Conservation (phyloP, 1,140 invertebrate genomes). For the Drosophila athabasca region DNA sequence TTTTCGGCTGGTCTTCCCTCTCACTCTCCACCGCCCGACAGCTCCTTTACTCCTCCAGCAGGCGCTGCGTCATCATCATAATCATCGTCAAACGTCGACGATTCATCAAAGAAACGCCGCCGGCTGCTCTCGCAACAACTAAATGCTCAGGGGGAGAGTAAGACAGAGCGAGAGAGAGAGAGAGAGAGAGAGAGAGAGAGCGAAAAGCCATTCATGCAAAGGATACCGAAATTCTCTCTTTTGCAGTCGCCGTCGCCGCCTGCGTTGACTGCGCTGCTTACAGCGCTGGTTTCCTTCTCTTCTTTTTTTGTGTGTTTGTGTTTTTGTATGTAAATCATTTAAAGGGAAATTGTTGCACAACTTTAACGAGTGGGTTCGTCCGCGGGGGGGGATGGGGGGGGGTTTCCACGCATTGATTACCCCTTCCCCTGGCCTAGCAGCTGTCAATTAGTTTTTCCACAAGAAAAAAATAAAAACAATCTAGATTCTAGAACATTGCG, state of each 20-base stretch:
- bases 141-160: not conserved
- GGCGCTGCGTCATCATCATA: constrained; percentile 41
- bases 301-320: constrained; percentile 16
- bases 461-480: constrained; percentile 16
- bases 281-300: not conserved
- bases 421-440: constrained; percentile 15
- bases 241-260: not conserved
- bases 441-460: constrained; percentile 70
- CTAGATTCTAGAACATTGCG: constrained; percentile 6
- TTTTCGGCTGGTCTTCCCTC: not conserved
- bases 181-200: not conserved
- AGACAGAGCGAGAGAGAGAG: constrained; percentile 8
- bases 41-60: constrained; percentile 8
- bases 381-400: constrained; percentile 9
- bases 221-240: constrained; percentile 59
- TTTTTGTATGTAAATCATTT: constrained; percentile 60
- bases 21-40: not conserved
- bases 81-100: constrained; percentile 25
- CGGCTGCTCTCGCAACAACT: constrained; percentile 17
- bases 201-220: constrained; percentile 51
- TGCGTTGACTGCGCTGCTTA: constrained; percentile 3
- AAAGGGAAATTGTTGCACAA: constrained; percentile 76
- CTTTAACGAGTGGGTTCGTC: constrained; percentile 40
- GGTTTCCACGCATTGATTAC: constrained; percentile 32
- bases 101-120: constrained; percentile 53